These are phyloP conservation scores for Cassiopea andromeda DNA, from an alignment of 30 jellyfish, hydroid and myxozoan genomes.

Conservation along the genomic window DNA sequence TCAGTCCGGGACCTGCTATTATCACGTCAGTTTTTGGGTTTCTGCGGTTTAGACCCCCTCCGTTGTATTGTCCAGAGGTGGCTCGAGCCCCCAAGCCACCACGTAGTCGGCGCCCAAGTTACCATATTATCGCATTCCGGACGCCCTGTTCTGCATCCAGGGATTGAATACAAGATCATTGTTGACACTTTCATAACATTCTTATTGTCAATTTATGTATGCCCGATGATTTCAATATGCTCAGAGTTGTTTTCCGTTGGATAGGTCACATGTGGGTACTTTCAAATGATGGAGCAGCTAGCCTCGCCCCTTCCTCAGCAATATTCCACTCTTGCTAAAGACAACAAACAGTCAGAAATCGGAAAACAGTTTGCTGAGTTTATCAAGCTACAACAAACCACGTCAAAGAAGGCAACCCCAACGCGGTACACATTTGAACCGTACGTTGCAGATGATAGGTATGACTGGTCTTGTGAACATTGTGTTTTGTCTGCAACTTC, in stretches of 20 bases:
- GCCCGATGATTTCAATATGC: neutral
- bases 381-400: conserved; percentile 89
- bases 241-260: neutral
- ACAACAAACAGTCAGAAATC: conserved; percentile 87
- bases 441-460: conserved; percentile 82
- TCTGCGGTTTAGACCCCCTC: too few species aligned
- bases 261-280: conserved; percentile 83
- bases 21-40: too few species aligned
- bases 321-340: conserved; percentile 88
- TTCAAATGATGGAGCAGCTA: conserved; percentile 85
- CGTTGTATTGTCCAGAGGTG: too few species aligned
- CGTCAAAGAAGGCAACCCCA: conserved; percentile 74
- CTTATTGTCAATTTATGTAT: too few species aligned
- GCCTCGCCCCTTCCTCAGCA: conserved; percentile 90
- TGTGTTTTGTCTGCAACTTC: neutral
- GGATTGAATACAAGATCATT: too few species aligned
- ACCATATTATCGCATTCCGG: too few species aligned
- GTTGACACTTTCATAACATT: too few species aligned
- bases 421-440: conserved; percentile 80
- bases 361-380: conserved; percentile 96
- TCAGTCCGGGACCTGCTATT: too few species aligned
- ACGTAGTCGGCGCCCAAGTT: too few species aligned
- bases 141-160: too few species aligned
- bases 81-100: too few species aligned
- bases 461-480: neutral